Base-by-base conservation (phyloP, 2,888 invertebrate species). In the Dermolepida albohirtum region DNA sequence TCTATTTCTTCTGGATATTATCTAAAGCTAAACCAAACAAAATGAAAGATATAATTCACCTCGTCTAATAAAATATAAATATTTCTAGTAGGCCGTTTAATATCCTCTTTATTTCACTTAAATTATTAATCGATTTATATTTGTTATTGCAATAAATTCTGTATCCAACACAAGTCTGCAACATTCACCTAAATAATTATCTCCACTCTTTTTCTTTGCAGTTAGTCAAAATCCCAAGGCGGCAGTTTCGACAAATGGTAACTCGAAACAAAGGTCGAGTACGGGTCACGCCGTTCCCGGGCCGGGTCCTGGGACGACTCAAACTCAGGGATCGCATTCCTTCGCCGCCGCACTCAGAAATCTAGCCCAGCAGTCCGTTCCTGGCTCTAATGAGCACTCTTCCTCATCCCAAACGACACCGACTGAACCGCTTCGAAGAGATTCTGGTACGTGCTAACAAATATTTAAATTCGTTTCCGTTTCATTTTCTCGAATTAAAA, bases 301-400 rank as follows among this genome's bases (percentile, higher is more conserved):
- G 59, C 84, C 84, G 43, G 83, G 84, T 67, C 84, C 84, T 40
- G 85, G 84, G 72, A 78, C 81, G 44, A 34, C 59, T 12, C 76
- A 76, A 69, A 57, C 81, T 77, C 72, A 82, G 78, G 69, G 72
- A 44, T 82, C 85, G 12, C 89, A 90, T 22, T 95, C 95, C 68
- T 96, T 96, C 86, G 96, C 96, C 63, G 95, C 96, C 52, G 96
- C 96, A 22, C 86, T 97, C 63, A 89, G 96, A 68, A 94, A 93
- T 81, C 87, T 96, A 74, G 96, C 96, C 72, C 95, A 96, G 84
- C 96, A 96, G 83, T 95, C 95, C 17, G 93, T 92, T 69, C 92
- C 91, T 74, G 80, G 90, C 89, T 66, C 74, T 54, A 74, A 69
- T 34, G 79, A 79, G 64, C 78, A 78, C 68, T 71, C 79, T 49